A percentile compares a stretch with the other conserved stretches of the same genome.
Evolutionary conservation across 1,140 invertebrate genomes (phyloP).

Genomic region (Philotrypesis tridentata): DNA sequence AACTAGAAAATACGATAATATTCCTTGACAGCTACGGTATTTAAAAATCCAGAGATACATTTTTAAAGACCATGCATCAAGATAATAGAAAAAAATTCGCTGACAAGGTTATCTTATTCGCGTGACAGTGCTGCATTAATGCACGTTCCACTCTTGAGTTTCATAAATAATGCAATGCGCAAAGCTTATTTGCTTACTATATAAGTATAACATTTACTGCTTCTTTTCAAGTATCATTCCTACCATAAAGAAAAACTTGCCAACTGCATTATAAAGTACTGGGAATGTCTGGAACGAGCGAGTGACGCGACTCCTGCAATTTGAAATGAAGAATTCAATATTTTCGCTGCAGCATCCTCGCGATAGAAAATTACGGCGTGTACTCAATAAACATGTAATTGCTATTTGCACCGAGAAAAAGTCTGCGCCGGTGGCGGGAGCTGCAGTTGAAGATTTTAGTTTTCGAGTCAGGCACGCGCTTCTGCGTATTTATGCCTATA

Average conservation of each 20-base stretch:
- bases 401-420: background rate
- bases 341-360: too few relatives aligned
- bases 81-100: background rate
- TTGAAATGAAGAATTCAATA: too few relatives aligned
- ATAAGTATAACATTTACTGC: background rate
- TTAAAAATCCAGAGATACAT: background rate
- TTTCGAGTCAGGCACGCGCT: background rate
- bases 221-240: background rate
- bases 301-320: background rate
- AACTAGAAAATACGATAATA: too few relatives aligned
- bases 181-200: background rate
- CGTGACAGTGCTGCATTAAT: background rate
- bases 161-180: conserved; percentile 34
- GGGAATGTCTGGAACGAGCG: background rate
- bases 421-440: background rate
- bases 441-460: background rate
- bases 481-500: background rate
- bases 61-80: background rate
- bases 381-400: too few relatives aligned
- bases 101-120: background rate
- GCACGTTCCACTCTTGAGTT: conserved; percentile 19
- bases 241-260: background rate
- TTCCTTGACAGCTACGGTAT: background rate
- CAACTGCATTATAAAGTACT: background rate
- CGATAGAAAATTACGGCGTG: too few relatives aligned